Base-by-base conservation (phyloP, 2,113 vertebrate genomes). In the Pavo muticus region DNA sequence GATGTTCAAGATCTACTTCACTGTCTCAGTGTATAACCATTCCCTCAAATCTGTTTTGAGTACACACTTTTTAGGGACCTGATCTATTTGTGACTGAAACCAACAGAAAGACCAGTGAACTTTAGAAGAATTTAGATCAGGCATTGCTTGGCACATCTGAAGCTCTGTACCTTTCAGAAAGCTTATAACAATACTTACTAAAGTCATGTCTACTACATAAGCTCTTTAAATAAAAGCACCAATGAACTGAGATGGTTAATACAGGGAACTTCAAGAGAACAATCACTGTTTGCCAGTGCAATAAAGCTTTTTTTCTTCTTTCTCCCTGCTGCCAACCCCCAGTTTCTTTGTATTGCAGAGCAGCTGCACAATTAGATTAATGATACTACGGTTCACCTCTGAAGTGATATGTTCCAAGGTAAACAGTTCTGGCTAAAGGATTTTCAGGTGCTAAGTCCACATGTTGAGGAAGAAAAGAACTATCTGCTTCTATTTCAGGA, bases 361-460 rank as follows among this genome's bases (percentile, higher is more conserved):
- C 90, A 94, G 93, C 85, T 91, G 56, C 79, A 90, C 79, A 90
- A 1, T 84, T 81, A 82, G 82, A 50, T 5, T 80, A 88, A 27
- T 96, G 88, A 95, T 83, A 88, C 60, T 84, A 88, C 5, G 2
- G 91, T 86, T 95, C 57, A 44, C 42, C 79, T 88, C 91, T 88
- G 77, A 95, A 95, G 88, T 80, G 45, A 94, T 84, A 68, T 0
- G 6, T 60, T 91, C 52, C 72, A 85, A 52, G 9, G 91, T 71
- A 91, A 95, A 94, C 65, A 83, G 23, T 14, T 91, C 40, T 27
- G 39, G 68, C 47, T 86, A 57, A 77, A 30, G 56, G 87, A 93
- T 77, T 94, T 91, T 87, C 87, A 90, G 60, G 75, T 80, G 78
- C 83, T 94, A 91, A 77, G 25, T 64, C 56, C 32, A 67, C 42